Evolutionary conservation across 1,140 invertebrate genomes (phyloP), one percentile per base, ranked within the genome.

Genomic region (Drosophila simulans): DNA sequence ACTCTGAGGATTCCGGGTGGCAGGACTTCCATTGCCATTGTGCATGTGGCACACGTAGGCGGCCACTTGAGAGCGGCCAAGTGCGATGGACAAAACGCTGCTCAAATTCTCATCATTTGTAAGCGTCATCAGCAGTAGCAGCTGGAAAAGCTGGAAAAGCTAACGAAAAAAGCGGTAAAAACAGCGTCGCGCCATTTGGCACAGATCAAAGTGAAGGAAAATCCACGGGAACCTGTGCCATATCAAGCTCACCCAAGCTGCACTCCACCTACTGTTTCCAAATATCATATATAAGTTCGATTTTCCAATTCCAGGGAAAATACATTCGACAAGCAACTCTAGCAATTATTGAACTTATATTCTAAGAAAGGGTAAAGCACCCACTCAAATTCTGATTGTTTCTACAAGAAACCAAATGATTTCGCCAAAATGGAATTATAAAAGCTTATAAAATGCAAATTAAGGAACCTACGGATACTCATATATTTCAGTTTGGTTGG

Each of bases 11-110:
- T 45, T 45, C 20, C 17, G 27, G 48, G 17, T 13, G 3, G n/a
- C 10, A 39, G 42, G 35, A 45, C 17, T 13, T 15, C 34, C 42
- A 34, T 43, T 56, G 20, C 64, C 69, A 88, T 86, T 86, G 74
- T 88, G 83, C 83, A 86, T 86, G 82, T 88, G 84, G 69, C 83
- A 89, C 83, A 88, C 83, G 83, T 88, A 88, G 84, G 84, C 74
- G 74, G 74, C 84, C 83, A 88, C 83, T 88, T 80, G 84, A 83
- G 75, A 77, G 74, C 62, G 65, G 52, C 45, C 68, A 66, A 40
- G 49, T 74, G 22, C 59, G 46, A 52, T 52, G 64, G 70, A 63
- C 71, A 75, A 75, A 75, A 72, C 71, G 71, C 60, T 75, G 80
- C 81, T 84, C 66, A 84, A 85, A 84, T 84, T 84, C 83, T 60